Conservation (phyloP, 1,140 invertebrate genomes). For the Papilio polytes region DNA sequence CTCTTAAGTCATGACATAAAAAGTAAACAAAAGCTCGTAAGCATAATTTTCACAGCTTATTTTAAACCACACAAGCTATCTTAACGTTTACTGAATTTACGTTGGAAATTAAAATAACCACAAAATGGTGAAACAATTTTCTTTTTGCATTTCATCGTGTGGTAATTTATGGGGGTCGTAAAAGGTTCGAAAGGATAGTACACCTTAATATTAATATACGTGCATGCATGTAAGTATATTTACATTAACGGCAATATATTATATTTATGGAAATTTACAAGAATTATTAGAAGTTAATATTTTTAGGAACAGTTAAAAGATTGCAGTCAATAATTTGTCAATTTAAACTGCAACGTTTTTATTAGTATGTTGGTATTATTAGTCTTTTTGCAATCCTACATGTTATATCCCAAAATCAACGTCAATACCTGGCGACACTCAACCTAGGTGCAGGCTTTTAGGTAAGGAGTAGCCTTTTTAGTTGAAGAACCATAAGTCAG, state of each 20-base stretch:
- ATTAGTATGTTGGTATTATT: not conserved
- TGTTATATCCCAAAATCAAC: not conserved
- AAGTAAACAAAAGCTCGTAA: not conserved
- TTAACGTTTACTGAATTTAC: not conserved
- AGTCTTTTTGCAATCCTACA: not conserved
- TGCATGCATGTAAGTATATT: not conserved
- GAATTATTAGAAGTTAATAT: not conserved
- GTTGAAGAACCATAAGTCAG: not conserved
- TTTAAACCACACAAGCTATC: not conserved
- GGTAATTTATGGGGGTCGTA: conserved; percentile 24
- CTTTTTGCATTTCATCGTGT: conserved; percentile 21
- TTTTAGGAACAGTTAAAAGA: no score
- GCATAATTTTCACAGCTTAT: not conserved
- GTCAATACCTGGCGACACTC: not conserved
- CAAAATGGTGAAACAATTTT: conserved; percentile 14
- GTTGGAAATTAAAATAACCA: not conserved
- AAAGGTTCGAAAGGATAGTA: conserved; percentile 2
- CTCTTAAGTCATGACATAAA: no score
- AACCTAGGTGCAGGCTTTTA: not conserved
- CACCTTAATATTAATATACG: not conserved
- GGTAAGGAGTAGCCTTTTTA: not conserved
- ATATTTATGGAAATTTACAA: not conserved
- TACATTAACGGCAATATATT: not conserved
- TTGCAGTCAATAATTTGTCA: no score
- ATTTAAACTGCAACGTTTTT: no score